Evolutionary conservation across 2,113 vertebrate genomes (phyloP), one percentile per base, ranked within the genome.

Genomic region (Periophthalmus modestus): DNA sequence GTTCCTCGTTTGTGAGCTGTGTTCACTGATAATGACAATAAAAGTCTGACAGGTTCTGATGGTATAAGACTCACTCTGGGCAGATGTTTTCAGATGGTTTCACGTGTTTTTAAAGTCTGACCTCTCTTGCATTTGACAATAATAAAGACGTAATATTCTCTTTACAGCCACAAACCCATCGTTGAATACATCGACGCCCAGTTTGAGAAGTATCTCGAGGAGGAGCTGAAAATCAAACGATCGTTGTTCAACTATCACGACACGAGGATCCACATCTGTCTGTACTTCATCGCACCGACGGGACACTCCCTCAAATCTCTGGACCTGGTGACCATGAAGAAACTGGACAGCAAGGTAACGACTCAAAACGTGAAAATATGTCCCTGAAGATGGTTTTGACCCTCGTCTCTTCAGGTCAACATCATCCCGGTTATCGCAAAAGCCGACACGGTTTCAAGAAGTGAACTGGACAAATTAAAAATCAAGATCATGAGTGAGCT

Each of bases 401-500:
- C 34, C 46, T 68, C 48, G n/a, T 48, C 48, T 43, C 7, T 47
- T 12, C 33, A 99, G 98, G 98, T 98, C 68, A 99, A 99, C 91
- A 95, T 99, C 76, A 97, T 99, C 85, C 97, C 97, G 0, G 94
- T 99, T 6, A 97, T 99, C n/a, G 97, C 97, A 65, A 98, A 98
- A 84, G 95, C 98, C 7, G 98, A 99, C 89, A 97, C 96, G 12
- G 95, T 99, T 77, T 98, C 96, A 75, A 98, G 96, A 88, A 96
- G 93, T 0, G 98, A 99, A 73, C 82, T 99, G 68, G 96, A 98
- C 84, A 99, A 97, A 86, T 95, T 98, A 80, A 99, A 99, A 91
- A 97, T 97, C 70, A 99, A 98, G 93, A 96, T 99, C 33, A 98
- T 99, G 97, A 98, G 96, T 0, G 98, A 99, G 91, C 91, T 99